Percentiles rank a stretch among this genome's conserved stretches.
Conservation (phyloP, 2,888 invertebrate species). For the Prosopocoilus inquinatus region DNA sequence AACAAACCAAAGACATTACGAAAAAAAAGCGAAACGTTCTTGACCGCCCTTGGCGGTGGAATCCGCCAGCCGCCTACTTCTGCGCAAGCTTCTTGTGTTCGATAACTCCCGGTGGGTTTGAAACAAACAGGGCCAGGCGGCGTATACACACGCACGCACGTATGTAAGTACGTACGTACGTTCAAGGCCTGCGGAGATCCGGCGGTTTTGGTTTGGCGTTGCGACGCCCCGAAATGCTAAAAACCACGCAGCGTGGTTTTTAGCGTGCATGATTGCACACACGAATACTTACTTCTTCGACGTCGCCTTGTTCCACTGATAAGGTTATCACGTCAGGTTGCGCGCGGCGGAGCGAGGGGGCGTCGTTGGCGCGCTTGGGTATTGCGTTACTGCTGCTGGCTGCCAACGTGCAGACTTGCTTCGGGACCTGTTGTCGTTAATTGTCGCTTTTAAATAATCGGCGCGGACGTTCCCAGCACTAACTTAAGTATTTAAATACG, state of each 20-base stretch:
- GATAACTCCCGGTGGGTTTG: not conserved
- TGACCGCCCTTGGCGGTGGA: no score
- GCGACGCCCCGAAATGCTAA: not conserved
- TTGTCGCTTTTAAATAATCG: no score
- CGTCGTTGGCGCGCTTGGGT: not conserved
- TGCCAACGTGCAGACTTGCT: no score
- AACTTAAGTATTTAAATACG: no score
- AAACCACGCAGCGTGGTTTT: not conserved
- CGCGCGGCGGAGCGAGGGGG: not conserved
- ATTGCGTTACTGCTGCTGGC: constrained; percentile 1
- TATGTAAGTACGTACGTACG: no score
- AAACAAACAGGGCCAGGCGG: not conserved
- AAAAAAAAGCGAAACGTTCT: no score
- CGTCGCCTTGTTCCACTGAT: not conserved
- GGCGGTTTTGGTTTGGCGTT: not conserved
- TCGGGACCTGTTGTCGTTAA: no score
- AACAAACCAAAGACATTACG: no score
- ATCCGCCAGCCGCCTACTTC: no score
- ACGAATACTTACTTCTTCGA: not conserved
- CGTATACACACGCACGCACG: no score
- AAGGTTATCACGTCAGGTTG: constrained; percentile 2
- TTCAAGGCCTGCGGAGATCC: not conserved
- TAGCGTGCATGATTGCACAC: not conserved
- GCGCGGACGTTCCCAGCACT: no score
- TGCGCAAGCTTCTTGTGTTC: not conserved